phyloP scores from a whole-genome alignment of 2,888 invertebrate species.

The Mystacides longicornis region DNA sequence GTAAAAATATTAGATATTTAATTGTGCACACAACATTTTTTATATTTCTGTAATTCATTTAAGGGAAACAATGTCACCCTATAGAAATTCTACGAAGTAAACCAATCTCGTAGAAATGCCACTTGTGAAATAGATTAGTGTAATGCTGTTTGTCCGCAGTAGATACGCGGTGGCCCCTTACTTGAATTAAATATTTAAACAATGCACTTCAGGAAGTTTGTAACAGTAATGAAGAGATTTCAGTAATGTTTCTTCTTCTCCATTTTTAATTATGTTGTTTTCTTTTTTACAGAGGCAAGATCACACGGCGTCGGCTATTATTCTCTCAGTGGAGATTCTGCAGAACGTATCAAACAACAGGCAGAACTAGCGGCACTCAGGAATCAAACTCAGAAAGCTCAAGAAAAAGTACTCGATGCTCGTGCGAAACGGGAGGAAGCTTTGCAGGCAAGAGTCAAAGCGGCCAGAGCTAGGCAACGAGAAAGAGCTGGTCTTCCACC shows the following conservation, averaged over 20 bases:
- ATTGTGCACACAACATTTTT: too few relatives aligned
- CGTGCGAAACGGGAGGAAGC: constrained; percentile 57
- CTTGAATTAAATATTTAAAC: too few relatives aligned
- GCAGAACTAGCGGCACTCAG: constrained; percentile 65
- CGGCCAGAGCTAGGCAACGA: constrained; percentile 66
- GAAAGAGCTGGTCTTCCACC: constrained; percentile 66
- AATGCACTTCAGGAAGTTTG: too few relatives aligned
- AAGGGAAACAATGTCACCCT: too few relatives aligned
- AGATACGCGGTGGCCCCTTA: too few relatives aligned
- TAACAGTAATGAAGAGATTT: too few relatives aligned
- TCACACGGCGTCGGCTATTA: constrained; percentile 90
- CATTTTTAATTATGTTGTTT: background rate
- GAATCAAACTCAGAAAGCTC: constrained; percentile 61
- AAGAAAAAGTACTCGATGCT: constrained; percentile 54
- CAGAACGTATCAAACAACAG: constrained; percentile 71
- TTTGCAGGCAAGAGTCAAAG: constrained; percentile 61
- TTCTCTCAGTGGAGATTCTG: constrained; percentile 81
- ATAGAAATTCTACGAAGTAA: too few relatives aligned
- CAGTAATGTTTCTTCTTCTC: background rate
- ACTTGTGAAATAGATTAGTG: too few relatives aligned
- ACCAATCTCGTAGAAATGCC: too few relatives aligned
- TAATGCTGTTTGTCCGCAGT: too few relatives aligned
- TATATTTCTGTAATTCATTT: too few relatives aligned
- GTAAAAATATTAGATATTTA: too few relatives aligned
- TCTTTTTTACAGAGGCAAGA: constrained; percentile 64